Percentiles rank a stretch among this genome's conserved stretches.
phyloP scores from a whole-genome alignment of 1,140 invertebrate genomes.

The Batillaria attramentaria region DNA sequence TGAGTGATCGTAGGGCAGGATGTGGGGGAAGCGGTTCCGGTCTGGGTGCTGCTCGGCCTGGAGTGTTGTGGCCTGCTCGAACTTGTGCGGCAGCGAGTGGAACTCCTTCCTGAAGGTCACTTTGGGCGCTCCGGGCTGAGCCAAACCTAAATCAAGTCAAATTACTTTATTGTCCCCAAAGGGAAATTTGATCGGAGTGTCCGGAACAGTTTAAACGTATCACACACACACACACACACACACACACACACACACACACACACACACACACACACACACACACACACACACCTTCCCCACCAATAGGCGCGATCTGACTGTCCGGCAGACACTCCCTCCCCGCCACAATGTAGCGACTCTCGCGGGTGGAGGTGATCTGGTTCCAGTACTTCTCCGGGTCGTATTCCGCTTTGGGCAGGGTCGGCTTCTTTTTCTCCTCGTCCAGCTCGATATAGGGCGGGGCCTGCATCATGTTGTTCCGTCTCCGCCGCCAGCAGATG shows the following conservation, averaged over 20 bases:
- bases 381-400: slow-evolving; percentile 64
- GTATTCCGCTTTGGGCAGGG: slow-evolving; percentile 13
- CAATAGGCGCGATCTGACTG: slow-evolving; percentile 27
- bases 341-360: slow-evolving; percentile 58
- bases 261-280: too few relatives aligned
- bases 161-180: too few relatives aligned
- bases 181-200: too few relatives aligned
- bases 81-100: slow-evolving; percentile 55
- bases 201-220: too few relatives aligned
- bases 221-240: too few relatives aligned
- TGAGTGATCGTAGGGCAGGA: slow-evolving; percentile 69
- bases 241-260: too few relatives aligned
- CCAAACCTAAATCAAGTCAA: too few relatives aligned
- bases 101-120: slow-evolving; percentile 67
- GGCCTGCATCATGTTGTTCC: slow-evolving; percentile 25
- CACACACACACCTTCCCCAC: too few relatives aligned
- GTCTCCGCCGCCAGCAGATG: slow-evolving; percentile 44
- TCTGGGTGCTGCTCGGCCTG: slow-evolving; percentile 47
- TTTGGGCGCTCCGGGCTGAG: slow-evolving; percentile 26
- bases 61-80: slow-evolving; percentile 42
- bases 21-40: slow-evolving; percentile 66
- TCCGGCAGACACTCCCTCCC: slow-evolving; percentile 53
- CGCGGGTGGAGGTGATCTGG: slow-evolving; percentile 53
- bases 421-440: slow-evolving; percentile 37
- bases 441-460: slow-evolving; percentile 39